phyloP scores from a whole-genome alignment of 2,888 invertebrate species.

The Polyploca ridens region DNA sequence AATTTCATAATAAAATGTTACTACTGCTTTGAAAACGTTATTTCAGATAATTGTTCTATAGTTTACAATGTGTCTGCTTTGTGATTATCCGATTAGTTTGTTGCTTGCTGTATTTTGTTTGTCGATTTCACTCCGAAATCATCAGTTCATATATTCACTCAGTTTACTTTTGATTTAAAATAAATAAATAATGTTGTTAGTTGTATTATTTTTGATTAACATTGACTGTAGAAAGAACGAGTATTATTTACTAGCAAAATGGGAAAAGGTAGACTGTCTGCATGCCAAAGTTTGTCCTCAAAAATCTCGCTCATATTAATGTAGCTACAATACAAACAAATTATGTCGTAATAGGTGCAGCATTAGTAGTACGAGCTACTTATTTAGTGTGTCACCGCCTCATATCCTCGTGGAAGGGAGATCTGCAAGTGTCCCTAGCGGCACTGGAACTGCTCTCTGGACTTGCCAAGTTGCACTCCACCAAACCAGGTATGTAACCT shows the following conservation, averaged over 20 bases:
- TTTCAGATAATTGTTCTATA: neutral
- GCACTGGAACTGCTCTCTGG: conserved; percentile 96
- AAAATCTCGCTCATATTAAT: too few relatives aligned
- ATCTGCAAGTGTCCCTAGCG: conserved; percentile 96
- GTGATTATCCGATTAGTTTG: neutral
- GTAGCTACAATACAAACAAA: neutral
- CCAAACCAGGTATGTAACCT: conserved; percentile 91
- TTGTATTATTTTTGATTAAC: too few relatives aligned
- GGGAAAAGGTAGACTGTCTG: too few relatives aligned
- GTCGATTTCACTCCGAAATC: neutral
- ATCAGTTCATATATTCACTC: neutral
- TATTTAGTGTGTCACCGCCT: conserved; percentile 97
- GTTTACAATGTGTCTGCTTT: neutral
- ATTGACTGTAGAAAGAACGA: too few relatives aligned
- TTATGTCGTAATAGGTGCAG: conserved; percentile 70
- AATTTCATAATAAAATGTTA: neutral
- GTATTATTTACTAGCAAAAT: too few relatives aligned
- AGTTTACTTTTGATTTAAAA: too few relatives aligned
- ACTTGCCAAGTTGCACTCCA: conserved; percentile 94
- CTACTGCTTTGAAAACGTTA: neutral
- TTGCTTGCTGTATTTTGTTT: neutral
- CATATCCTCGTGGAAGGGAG: conserved; percentile 98
- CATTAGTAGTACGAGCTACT: conserved; percentile 95
- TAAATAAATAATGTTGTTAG: too few relatives aligned
- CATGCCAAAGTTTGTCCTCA: neutral